phyloP scores from a whole-genome alignment of 2,113 vertebrate genomes.

The Neodontobutis hainanensis region DNA sequence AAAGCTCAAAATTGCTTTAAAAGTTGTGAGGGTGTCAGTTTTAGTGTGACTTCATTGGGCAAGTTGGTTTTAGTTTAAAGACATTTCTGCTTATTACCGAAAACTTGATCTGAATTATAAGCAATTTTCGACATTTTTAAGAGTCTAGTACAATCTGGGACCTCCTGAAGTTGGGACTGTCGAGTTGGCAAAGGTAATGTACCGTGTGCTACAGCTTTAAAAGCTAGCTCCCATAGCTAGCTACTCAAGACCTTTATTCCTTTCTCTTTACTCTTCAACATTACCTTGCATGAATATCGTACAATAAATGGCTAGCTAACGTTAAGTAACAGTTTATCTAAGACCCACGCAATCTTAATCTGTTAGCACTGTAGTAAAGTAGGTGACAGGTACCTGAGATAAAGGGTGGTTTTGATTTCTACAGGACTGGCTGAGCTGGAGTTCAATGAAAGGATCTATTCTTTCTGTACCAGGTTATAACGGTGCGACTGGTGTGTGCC shows the following conservation, averaged over 20 bases:
- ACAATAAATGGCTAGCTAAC: too few relatives aligned
- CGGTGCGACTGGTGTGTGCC: conserved; percentile 37
- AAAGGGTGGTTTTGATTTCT: conserved; percentile 14
- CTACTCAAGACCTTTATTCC: conserved; percentile 8
- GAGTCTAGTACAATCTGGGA: conserved; percentile 5
- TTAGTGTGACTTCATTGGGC: background rate
- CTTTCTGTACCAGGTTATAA: conserved; percentile 22
- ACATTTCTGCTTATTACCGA: background rate
- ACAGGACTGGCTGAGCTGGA: conserved; percentile 33
- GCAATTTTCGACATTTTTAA: background rate
- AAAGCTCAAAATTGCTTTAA: background rate
- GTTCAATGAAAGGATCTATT: conserved; percentile 52
- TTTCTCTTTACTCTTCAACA: background rate
- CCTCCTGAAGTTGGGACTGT: conserved; percentile 48
- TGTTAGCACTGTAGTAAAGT: background rate
- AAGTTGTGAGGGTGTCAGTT: background rate
- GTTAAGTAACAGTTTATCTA: background rate
- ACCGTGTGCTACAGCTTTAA: conserved; percentile 1
- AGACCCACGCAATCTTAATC: background rate
- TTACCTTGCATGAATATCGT: background rate
- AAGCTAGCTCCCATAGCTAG: conserved; percentile 6
- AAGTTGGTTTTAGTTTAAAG: background rate
- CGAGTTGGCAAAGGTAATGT: conserved; percentile 63
- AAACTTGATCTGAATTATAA: background rate
- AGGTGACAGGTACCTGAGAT: background rate